Conservation (phyloP, 2,888 invertebrate species). For the Oithona nana region DNA sequence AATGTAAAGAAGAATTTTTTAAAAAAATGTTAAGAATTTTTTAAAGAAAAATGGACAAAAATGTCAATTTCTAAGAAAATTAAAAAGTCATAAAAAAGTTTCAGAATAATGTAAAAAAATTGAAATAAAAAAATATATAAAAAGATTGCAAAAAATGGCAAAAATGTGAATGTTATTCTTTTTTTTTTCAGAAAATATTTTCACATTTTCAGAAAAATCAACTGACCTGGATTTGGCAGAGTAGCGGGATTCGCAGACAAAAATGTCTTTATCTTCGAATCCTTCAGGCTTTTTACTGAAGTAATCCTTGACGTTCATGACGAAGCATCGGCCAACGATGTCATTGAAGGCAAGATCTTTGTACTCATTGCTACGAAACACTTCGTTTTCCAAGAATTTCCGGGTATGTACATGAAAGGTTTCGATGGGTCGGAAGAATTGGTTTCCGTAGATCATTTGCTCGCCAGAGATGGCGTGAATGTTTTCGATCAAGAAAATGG, state of each 20-base stretch:
- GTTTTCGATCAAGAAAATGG: slow-evolving; percentile 69
- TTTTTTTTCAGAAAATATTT: too few relatives aligned
- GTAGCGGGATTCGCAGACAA: slow-evolving; percentile 90
- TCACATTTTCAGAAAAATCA: too few relatives aligned
- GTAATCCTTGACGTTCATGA: slow-evolving; percentile 85
- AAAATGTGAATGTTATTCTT: too few relatives aligned
- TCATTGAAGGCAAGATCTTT: slow-evolving; percentile 64
- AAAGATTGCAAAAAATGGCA: too few relatives aligned
- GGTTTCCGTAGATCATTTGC: slow-evolving; percentile 75
- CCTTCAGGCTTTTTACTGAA: slow-evolving; percentile 71
- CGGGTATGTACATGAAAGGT: slow-evolving; percentile 87
- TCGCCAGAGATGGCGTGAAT: slow-evolving; percentile 60
- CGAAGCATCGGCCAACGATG: slow-evolving; percentile 69
- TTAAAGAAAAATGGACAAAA: too few relatives aligned
- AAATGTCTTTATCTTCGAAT: slow-evolving; percentile 77
- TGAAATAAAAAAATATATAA: too few relatives aligned
- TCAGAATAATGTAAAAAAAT: too few relatives aligned
- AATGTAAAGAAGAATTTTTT: too few relatives aligned
- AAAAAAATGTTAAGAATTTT: too few relatives aligned
- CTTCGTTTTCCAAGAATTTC: slow-evolving; percentile 87
- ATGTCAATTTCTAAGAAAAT: too few relatives aligned
- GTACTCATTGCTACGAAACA: slow-evolving; percentile 81
- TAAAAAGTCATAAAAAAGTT: too few relatives aligned
- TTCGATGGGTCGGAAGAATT: slow-evolving; percentile 77
- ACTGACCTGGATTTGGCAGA: slow-evolving; percentile 56